A percentile compares a stretch with the other conserved stretches of the same genome.
Evolutionary conservation across 2,113 vertebrate species (phyloP).

Genomic region (Bambusicola thoracicus): DNA sequence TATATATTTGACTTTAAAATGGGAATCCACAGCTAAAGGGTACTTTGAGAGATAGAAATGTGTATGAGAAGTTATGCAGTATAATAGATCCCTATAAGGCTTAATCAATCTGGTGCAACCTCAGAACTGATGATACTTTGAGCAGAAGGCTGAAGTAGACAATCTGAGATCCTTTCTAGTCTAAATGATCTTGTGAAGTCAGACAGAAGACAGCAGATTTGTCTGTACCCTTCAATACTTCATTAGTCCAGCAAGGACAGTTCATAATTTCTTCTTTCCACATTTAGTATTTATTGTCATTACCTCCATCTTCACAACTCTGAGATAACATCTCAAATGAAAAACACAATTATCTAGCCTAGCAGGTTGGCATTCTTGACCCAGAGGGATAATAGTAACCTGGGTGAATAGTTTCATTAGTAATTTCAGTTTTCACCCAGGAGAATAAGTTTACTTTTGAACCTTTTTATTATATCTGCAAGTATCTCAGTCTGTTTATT

Average conservation of each 20-base stretch:
- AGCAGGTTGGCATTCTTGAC: rapidly evolving
- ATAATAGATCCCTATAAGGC: neutral
- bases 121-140: neutral
- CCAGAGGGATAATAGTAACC: neutral
- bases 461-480: neutral
- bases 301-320: neutral
- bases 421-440: neutral
- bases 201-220: neutral
- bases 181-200: neutral
- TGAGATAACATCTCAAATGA: neutral
- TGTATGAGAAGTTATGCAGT: neutral
- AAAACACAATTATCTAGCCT: neutral
- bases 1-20: neutral
- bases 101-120: neutral
- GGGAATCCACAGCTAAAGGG: neutral
- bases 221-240: neutral
- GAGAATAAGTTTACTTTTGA: neutral
- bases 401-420: neutral
- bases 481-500: neutral
- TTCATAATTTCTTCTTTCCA: neutral
- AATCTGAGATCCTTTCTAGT: neutral
- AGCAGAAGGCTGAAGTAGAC: neutral
- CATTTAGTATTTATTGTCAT: neutral
- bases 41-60: neutral
- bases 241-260: neutral